Evolutionary conservation across 2,888 invertebrate species (phyloP).

Genomic region (Ennomos erosarius): DNA sequence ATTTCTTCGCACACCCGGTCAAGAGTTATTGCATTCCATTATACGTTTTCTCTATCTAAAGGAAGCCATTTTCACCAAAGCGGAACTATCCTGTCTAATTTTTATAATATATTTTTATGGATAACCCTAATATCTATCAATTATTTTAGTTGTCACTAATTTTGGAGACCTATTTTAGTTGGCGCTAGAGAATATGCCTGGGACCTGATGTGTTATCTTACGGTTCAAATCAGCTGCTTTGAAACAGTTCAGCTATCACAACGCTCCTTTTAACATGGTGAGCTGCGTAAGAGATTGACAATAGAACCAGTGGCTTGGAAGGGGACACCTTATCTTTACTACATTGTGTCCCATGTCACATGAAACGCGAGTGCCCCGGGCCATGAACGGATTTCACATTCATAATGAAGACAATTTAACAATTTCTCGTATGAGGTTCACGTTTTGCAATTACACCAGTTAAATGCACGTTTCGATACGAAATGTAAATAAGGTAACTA

Average conservation of each 20-base stretch:
- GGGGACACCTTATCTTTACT: conserved; percentile 80
- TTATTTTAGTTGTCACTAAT: conserved; percentile 5
- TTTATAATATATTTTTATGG: conserved; percentile 49
- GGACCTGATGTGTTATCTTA: conserved; percentile 15
- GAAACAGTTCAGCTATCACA: conserved; percentile 54
- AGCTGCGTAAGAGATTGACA: conserved; percentile 79
- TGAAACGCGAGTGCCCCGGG: conserved; percentile 73
- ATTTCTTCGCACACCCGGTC: conserved; percentile 86
- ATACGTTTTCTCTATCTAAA: conserved; percentile 84
- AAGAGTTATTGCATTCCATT: conserved; percentile 86
- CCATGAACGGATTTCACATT: conserved; percentile 74
- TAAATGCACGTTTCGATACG: conserved; percentile 47
- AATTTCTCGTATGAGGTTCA: conserved; percentile 50
- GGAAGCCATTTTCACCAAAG: conserved; percentile 83
- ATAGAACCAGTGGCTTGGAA: conserved; percentile 80
- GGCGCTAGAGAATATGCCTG: conserved; percentile 21
- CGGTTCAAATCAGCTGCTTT: conserved; percentile 51
- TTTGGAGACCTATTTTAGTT: not conserved
- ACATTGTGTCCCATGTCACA: conserved; percentile 81
- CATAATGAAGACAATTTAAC: conserved; percentile 70
- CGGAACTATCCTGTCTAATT: conserved; percentile 81
- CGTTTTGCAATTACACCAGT: conserved; percentile 45
- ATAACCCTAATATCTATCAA: too few species aligned
- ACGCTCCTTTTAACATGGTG: conserved; percentile 69
- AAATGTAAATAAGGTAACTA: conserved; percentile 45